These are phyloP conservation scores for Sebastes baramenuke DNA, from an alignment of 2,797 vertebrate species.

Conservation along the genomic window DNA sequence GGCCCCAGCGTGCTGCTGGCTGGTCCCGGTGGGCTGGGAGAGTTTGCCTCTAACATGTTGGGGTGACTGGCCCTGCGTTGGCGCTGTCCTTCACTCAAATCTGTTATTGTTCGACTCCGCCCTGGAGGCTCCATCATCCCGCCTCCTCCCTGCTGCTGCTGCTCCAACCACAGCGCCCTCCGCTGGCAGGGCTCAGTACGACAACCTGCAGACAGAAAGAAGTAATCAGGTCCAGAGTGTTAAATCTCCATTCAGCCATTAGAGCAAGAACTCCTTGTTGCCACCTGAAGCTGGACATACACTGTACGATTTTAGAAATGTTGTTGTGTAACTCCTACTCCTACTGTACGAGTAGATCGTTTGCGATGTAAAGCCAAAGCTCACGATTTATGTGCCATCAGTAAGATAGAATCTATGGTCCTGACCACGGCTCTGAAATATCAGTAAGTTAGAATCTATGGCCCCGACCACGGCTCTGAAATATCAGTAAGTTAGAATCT, in stretches of 20 bases:
- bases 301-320: too few species aligned
- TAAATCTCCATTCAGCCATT: neutral
- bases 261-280: neutral
- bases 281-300: too few species aligned
- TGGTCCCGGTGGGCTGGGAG: slow-evolving; percentile 1
- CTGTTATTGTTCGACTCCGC: slow-evolving; percentile 69
- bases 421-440: too few species aligned
- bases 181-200: slow-evolving; percentile 78
- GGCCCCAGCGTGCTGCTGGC: slow-evolving; percentile 23
- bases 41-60: slow-evolving; percentile 33
- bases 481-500: too few species aligned
- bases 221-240: neutral
- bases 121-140: slow-evolving; percentile 56
- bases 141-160: slow-evolving; percentile 59
- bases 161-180: slow-evolving; percentile 74
- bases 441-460: too few species aligned
- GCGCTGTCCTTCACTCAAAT: slow-evolving; percentile 61
- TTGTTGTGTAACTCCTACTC: too few species aligned
- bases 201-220: slow-evolving; percentile 55
- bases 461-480: too few species aligned
- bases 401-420: too few species aligned
- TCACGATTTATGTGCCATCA: too few species aligned
- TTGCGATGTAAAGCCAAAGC: too few species aligned
- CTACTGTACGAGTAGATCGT: too few species aligned
- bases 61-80: slow-evolving; percentile 77